Evolutionary conservation across 2,797 vertebrate genomes (phyloP), one percentile per base, ranked within the genome.

Genomic region (Loriculus beryllinus): DNA sequence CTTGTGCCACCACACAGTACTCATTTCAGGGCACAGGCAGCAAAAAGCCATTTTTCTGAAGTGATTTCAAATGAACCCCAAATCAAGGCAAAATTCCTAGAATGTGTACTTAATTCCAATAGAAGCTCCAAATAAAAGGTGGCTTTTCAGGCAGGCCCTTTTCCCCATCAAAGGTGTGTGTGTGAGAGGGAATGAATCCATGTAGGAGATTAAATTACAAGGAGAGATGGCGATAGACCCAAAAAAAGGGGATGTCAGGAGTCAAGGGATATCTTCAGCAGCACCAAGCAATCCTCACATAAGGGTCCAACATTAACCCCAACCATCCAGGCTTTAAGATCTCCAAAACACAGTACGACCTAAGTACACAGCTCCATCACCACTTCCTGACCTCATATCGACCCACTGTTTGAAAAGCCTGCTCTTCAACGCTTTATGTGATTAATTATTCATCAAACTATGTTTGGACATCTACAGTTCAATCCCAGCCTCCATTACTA

Each of bases 381-480:
- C 70, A 25, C 40, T 42, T 35, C 69, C 86, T n/a, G 56, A 88
- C 86, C 74, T 52, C 72, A 1, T 7, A 47, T 19, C 37, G 6
- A 43, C 56, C 20, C 4, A 1, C 92, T 29, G 84, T 11, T 37
- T n/a, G 64, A 62, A 76, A 59, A 72, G 60, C 84, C 78, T 33
- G 62, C 78, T 82, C 83, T 40, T 88, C 67, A 18, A 49, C 29
- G 88, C 78, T 79, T 1, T 15, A 10, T 0, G 13, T 7, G 39
- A 90, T 96, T 79, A 93, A 96, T 96, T 93, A 96, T 94, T 96
- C 74, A 94, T 88, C 84, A 71, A 72, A 69, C 70, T 76, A 13
- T 51, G 91, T 92, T 79, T 90, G 93, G 92, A 69, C 91, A 83
- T 63, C 71, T 56, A 62, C 78, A 7, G 78, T 20, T 87, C 93